phyloP scores from a whole-genome alignment of 2,888 invertebrate genomes.

The Anarsia innoxiella region DNA sequence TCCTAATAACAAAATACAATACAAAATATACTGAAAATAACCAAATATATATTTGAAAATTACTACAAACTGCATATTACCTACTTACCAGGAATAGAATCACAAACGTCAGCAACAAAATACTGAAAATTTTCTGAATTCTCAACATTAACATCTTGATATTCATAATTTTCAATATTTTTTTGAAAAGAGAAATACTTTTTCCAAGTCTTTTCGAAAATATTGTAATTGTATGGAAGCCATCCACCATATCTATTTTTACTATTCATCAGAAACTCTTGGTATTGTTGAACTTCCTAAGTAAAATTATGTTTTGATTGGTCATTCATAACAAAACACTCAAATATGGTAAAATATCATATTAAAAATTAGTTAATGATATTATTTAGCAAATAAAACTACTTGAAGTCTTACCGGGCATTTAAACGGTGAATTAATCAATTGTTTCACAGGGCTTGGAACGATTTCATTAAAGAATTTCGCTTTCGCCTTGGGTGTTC shows the following conservation, averaged over 20 bases:
- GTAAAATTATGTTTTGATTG: constrained; percentile 1
- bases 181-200: constrained; percentile 34
- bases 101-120: constrained; percentile 35
- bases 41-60: too few species aligned
- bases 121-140: constrained; percentile 19
- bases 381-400: background rate
- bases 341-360: background rate
- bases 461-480: constrained; percentile 41
- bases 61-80: too few species aligned
- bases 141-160: constrained; percentile 13
- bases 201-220: constrained; percentile 63
- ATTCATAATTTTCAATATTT: constrained; percentile 9
- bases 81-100: constrained; percentile 39
- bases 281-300: constrained; percentile 71
- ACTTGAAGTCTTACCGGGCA: constrained; percentile 45
- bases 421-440: constrained; percentile 55
- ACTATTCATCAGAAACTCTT: constrained; percentile 65
- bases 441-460: constrained; percentile 50
- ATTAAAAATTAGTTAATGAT: background rate
- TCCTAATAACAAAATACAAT: too few species aligned
- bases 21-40: too few species aligned
- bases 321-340: background rate
- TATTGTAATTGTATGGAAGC: constrained; percentile 71
- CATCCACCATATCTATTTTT: constrained; percentile 74
- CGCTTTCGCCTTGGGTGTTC: constrained; percentile 22